Conservation (phyloP, 1,140 invertebrate genomes). For the Oreohelix idahoensis region DNA sequence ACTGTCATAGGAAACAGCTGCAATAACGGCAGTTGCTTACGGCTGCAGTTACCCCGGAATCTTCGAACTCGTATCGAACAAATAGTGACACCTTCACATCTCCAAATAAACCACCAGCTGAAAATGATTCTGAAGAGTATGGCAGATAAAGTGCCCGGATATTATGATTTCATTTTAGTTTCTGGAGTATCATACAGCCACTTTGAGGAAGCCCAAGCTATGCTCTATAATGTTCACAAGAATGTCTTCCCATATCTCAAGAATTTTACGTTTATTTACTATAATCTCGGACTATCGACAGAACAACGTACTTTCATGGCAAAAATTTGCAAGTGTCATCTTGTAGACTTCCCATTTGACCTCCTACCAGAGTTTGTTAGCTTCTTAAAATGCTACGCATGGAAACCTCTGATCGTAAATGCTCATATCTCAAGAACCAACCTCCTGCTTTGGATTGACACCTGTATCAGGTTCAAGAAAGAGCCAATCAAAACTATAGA, state of each 20-base stretch:
- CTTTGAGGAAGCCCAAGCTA: slow-evolving; percentile 30
- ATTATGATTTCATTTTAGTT: slow-evolving; percentile 26
- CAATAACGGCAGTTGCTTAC: slow-evolving; percentile 15
- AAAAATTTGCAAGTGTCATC: slow-evolving; percentile 7
- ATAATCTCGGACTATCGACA: slow-evolving; percentile 7
- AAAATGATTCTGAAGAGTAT: not conserved
- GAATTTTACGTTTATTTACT: slow-evolving; percentile 26
- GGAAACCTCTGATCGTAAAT: slow-evolving; percentile 30
- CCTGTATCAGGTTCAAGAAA: slow-evolving; percentile 3
- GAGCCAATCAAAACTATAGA: not conserved
- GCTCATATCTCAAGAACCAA: not conserved
- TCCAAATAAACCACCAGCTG: not conserved
- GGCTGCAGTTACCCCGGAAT: not conserved
- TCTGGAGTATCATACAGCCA: slow-evolving; percentile 21
- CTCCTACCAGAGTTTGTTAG: not conserved
- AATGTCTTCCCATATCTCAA: slow-evolving; percentile 9
- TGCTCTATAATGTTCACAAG: slow-evolving; percentile 27
- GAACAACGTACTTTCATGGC: not conserved
- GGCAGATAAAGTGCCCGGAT: not conserved
- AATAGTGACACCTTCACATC: not conserved
- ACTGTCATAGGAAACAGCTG: slow-evolving; percentile 18
- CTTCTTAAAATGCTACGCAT: slow-evolving; percentile 12
- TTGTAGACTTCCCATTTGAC: slow-evolving; percentile 28
- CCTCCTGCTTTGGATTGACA: slow-evolving; percentile 4
- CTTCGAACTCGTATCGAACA: not conserved